Evolutionary conservation across 2,888 invertebrate species (phyloP).

Genomic region (Polydesmus complanatus): DNA sequence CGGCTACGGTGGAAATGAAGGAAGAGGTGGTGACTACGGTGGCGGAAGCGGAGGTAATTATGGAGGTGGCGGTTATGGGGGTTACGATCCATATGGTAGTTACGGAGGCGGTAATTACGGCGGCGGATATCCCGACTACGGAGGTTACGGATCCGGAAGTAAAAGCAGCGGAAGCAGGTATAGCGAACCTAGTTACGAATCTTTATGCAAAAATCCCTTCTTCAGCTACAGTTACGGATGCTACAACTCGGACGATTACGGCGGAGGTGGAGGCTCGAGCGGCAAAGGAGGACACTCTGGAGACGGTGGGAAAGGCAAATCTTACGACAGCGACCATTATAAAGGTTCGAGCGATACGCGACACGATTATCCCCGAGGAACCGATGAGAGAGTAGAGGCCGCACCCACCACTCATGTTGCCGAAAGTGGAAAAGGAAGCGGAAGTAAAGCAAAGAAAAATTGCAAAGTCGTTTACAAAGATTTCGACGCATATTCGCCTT

Average conservation of each 20-base stretch:
- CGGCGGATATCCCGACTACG: background rate
- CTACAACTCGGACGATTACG: background rate
- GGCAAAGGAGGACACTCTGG: constrained; percentile 2
- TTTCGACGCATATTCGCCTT: constrained; percentile 1
- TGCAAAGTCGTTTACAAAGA: constrained; percentile 14
- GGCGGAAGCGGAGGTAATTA: background rate
- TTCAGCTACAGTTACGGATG: background rate
- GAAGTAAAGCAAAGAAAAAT: constrained; percentile 2
- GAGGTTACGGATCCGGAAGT: background rate
- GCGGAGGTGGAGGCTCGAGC: background rate
- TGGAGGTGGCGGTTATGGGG: background rate
- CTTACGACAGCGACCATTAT: no score
- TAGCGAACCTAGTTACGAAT: no score
- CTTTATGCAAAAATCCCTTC: background rate
- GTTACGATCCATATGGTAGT: background rate
- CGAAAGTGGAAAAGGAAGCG: background rate
- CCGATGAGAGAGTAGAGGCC: background rate
- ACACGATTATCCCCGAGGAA: background rate
- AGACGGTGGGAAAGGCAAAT: constrained; percentile 1
- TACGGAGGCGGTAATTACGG: constrained; percentile 3
- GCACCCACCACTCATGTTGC: background rate
- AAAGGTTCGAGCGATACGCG: background rate
- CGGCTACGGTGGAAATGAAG: background rate
- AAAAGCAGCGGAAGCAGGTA: no score
- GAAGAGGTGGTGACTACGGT: background rate